Conservation (phyloP, 1,140 invertebrate species). For the Anastrepha ludens region DNA sequence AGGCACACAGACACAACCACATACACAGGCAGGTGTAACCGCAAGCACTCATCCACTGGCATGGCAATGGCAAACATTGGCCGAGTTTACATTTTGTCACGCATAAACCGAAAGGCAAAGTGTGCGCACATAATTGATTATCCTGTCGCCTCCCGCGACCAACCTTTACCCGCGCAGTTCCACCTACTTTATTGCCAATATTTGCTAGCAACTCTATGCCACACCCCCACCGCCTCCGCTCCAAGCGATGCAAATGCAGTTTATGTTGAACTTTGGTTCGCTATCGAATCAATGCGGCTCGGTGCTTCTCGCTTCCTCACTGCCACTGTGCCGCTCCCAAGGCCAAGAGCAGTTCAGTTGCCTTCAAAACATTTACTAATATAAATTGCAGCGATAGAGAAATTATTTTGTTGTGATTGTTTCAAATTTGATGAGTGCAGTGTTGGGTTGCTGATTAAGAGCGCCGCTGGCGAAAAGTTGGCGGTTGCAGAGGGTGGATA, state of each 20-base stretch:
- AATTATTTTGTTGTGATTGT: background rate
- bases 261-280: background rate
- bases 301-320: too few relatives aligned
- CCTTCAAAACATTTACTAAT: background rate
- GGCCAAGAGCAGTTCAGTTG: background rate
- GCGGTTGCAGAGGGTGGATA: background rate
- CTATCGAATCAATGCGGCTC: too few relatives aligned
- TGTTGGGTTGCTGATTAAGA: background rate
- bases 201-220: background rate
- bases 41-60: conserved; percentile 10
- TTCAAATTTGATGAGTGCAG: background rate
- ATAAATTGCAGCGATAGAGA: background rate
- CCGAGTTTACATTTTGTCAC: conserved; percentile 42
- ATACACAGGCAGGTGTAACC: background rate
- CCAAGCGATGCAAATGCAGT: background rate
- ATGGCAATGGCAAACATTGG: conserved; percentile 10
- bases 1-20: background rate
- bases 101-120: conserved; percentile 54
- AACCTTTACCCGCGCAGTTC: background rate
- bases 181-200: background rate
- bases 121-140: conserved; percentile 59
- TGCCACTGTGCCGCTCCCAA: background rate
- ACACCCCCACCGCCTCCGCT: background rate
- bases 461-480: background rate
- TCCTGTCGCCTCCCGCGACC: background rate